Percentiles rank a stretch among this genome's conserved stretches.
phyloP scores from a whole-genome alignment of 2,113 vertebrate genomes.

The Haliaeetus leucogaster region DNA sequence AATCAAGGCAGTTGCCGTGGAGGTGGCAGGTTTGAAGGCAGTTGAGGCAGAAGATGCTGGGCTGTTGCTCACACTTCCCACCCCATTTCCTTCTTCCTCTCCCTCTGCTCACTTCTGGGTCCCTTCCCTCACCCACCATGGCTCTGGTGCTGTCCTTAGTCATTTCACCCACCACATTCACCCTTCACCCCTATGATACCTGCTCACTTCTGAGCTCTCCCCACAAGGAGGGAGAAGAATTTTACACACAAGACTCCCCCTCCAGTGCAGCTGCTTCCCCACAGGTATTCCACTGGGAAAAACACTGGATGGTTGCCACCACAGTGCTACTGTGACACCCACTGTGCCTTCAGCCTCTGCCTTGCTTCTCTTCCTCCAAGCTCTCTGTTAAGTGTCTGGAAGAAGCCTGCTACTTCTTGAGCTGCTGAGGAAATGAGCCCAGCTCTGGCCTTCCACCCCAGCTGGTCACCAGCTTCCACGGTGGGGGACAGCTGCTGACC shows the following conservation, averaged over 20 bases:
- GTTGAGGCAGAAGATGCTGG: neutral
- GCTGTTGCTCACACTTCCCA: neutral
- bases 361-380: neutral
- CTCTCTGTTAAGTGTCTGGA: neutral
- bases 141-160: neutral
- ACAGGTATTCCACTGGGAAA: accelerated
- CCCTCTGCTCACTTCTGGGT: neutral
- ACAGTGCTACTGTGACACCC: neutral
- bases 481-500: neutral
- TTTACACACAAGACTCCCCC: accelerated
- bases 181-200: neutral
- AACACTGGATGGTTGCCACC: neutral
- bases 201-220: neutral
- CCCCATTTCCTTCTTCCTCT: neutral
- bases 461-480: neutral
- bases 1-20: neutral
- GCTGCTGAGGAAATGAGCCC: neutral
- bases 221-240: neutral
- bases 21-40: neutral
- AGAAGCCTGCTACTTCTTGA: neutral
- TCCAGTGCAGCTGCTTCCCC: neutral
- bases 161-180: neutral
- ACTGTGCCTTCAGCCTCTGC: neutral
- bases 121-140: neutral
- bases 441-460: neutral